Evolutionary conservation across 92 coral and sea anemone genomes (phyloP).

Genomic region (Siderastrea radians): DNA sequence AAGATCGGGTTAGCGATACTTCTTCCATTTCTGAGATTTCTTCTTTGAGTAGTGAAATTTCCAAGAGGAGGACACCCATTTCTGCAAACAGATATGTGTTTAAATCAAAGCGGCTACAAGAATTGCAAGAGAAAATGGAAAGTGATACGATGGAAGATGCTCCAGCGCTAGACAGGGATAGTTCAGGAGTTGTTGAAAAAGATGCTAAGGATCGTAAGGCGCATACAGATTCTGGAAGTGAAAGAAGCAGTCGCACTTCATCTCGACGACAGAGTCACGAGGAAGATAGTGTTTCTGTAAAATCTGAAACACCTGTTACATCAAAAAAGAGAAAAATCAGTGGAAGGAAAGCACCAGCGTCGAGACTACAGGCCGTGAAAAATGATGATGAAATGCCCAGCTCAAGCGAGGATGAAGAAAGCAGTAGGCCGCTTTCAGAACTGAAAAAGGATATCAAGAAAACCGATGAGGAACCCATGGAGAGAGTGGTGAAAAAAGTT

Average conservation of each 20-base stretch:
- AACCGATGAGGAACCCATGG: conserved; percentile 8
- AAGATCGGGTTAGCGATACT: conserved; percentile 24
- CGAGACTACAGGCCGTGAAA: conserved; percentile 13
- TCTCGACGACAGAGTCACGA: conserved; percentile 28
- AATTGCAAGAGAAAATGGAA: conserved; percentile 63
- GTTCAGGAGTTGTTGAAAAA: neutral
- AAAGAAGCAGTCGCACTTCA: conserved; percentile 19
- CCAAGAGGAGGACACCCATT: conserved; percentile 14
- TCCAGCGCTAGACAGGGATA: neutral
- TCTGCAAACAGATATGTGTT: conserved; percentile 44
- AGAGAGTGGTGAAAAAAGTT: conserved; percentile 87
- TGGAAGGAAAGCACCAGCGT: conserved; percentile 9
- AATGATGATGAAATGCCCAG: conserved; percentile 28
- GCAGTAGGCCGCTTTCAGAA: conserved; percentile 76
- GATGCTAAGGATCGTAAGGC: neutral
- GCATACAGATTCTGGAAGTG: conserved; percentile 23
- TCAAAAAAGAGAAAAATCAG: neutral
- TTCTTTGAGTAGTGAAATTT: neutral
- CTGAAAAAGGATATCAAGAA: conserved; percentile 73
- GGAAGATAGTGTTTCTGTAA: neutral
- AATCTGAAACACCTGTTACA: neutral
- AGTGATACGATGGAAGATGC: conserved; percentile 13
- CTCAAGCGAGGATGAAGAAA: conserved; percentile 86
- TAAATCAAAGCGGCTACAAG: conserved; percentile 87
- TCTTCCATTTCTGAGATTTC: conserved; percentile 34